These are phyloP conservation scores for Mylabris sibirica DNA, from an alignment of 2,888 invertebrate genomes.

Conservation along the genomic window DNA sequence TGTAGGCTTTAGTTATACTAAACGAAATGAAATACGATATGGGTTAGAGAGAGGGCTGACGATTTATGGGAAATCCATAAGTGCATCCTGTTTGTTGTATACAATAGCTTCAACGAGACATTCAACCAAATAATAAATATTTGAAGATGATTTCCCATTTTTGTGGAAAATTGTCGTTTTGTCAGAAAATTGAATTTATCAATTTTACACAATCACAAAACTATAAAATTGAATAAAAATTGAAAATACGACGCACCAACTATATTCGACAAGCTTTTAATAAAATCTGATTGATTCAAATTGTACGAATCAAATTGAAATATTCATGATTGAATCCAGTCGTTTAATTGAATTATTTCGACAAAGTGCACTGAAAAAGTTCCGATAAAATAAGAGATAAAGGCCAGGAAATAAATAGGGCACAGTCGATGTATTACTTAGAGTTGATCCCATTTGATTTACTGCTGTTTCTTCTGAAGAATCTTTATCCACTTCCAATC, in stretches of 20 bases:
- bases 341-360: constrained; percentile 6
- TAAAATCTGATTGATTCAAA: not conserved
- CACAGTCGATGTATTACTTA: constrained; percentile 9
- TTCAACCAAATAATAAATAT: constrained; percentile 4
- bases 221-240: not conserved
- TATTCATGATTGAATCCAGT: constrained; percentile 1
- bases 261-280: not conserved
- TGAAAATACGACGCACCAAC: not conserved
- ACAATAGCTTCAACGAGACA: constrained; percentile 14
- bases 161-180: not conserved
- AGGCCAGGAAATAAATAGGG: constrained; percentile 6
- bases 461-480: constrained; percentile 25
- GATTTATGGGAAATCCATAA: constrained; percentile 34
- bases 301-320: not conserved
- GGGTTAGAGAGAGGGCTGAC: constrained; percentile 22
- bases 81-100: constrained; percentile 24
- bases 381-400: constrained; percentile 10
- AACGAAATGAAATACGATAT: constrained; percentile 37
- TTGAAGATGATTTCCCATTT: not conserved
- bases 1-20: constrained; percentile 30
- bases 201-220: not conserved
- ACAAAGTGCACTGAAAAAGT: not conserved
- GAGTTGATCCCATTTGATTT: constrained; percentile 30
- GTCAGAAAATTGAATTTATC: not conserved
- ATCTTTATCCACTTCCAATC: constrained; percentile 22